Conservation (phyloP, 2,888 invertebrate species). For the Pegoplata infirma region DNA sequence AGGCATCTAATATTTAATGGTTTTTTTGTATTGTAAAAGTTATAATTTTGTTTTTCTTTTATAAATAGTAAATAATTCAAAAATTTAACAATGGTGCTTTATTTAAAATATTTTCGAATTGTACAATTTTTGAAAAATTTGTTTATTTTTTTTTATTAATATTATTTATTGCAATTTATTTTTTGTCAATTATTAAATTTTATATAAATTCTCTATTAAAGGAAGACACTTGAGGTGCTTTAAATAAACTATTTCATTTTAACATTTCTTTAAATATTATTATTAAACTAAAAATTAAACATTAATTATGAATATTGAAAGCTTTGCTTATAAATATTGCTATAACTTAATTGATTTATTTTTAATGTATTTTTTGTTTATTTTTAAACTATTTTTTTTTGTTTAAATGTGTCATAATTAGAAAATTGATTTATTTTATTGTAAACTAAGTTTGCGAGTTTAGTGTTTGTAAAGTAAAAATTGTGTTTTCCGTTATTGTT, state of each 20-base stretch:
- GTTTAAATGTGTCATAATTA: not conserved
- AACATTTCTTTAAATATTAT: not conserved
- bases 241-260: conserved; percentile 16
- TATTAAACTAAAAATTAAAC: not conserved
- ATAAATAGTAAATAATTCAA: not conserved
- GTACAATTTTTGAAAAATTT: not conserved
- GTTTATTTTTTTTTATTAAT: not conserved
- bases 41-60: too few relatives aligned
- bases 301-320: conserved; percentile 43
- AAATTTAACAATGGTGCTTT: conserved; percentile 18
- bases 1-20: not conserved
- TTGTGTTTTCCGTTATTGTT: too few relatives aligned
- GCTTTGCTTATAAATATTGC: conserved; percentile 54
- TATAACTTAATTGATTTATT: conserved; percentile 10
- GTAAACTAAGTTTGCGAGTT: conserved; percentile 47
- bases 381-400: not conserved
- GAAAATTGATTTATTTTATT: too few relatives aligned
- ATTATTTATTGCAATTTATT: not conserved
- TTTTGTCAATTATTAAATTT: not conserved
- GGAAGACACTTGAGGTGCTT: conserved; percentile 62
- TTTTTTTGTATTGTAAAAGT: not conserved
- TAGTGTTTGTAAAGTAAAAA: conserved; percentile 23
- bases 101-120: not conserved
- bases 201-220: conserved; percentile 9
- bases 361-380: not conserved